Evolutionary conservation across 1,140 invertebrate species (phyloP), one percentile per base, ranked within the genome.

Genomic region (Lineus longissimus): DNA sequence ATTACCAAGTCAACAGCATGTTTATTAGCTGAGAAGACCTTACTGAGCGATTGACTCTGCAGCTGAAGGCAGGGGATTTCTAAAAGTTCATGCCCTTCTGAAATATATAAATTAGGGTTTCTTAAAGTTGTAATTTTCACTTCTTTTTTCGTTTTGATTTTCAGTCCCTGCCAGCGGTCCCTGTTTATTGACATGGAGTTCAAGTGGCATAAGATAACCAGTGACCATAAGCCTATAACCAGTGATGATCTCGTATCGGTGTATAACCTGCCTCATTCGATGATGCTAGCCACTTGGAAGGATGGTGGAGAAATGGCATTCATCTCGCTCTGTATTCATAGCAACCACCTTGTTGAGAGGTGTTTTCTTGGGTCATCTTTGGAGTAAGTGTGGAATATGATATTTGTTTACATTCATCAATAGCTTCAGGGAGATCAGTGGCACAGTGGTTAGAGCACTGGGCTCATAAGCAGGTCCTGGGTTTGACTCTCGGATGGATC

Each of bases 221-320:
- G 45, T 1, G 65, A 67, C 11, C 58, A 65, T 22, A 68, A 65
- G 23, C 58, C 66, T 15, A 29, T 65, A 9, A 66, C 59, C 17
- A 31, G 54, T 30, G 70, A 73, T 66, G 75, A 75, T 31, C 63
- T 64, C 25, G 36, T 75, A 1, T 60, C 61, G n/a, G 30, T 75
- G 0, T 70, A 71, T 57, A 13, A 36, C 11, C 27, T 72, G 22
- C 62, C 64, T 45, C 55, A 69, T 27, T 69, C 68, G 31, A 40
- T 76, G 0, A 19, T 67, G 7, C 33, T 76, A 11, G 71, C 70
- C 11, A 70, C 66, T 17, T 76, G 72, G 72, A 75, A 75, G 76
- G 70, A 63, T 55, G 76, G 70, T 65, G 71, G 73, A 31, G 76
- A 75, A 59, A 33, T 78, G 7, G 75, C 74, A 9, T 76, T 76